A percentile compares a stretch with the other conserved stretches of the same genome.
Conservation (phyloP, 2,797 vertebrate species). For the Premnoplex brunnescens region DNA sequence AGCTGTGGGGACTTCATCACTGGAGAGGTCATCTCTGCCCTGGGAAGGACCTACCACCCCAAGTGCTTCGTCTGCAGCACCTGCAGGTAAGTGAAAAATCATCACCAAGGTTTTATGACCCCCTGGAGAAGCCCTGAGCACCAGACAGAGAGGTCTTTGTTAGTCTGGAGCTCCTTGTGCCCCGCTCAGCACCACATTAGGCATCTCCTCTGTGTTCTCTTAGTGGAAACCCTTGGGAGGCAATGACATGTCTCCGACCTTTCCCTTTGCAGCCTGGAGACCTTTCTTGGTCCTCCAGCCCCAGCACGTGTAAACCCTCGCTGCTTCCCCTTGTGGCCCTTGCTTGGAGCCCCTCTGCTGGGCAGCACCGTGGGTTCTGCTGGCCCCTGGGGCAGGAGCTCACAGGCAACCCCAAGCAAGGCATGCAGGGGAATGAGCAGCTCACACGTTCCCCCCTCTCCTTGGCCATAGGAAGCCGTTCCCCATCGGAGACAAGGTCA, state of each 20-base stretch:
- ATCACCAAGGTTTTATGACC: fast-evolving
- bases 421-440: fast-evolving
- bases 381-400: neutral
- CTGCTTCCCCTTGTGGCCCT: neutral
- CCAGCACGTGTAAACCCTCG: fast-evolving
- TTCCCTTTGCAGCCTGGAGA: neutral
- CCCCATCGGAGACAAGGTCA: constrained; percentile 97
- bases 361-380: fast-evolving
- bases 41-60: constrained; percentile 96
- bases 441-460: neutral
- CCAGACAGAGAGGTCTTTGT: fast-evolving
- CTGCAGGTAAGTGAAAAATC: constrained; percentile 84
- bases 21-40: constrained; percentile 95
- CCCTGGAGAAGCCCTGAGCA: neutral
- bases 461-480: constrained; percentile 88
- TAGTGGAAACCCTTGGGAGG: neutral
- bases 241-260: neutral
- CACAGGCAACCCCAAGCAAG: neutral
- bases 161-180: fast-evolving
- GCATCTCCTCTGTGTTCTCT: neutral
- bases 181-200: fast-evolving
- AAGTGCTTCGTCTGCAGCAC: constrained; percentile 97
- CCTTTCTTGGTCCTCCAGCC: neutral
- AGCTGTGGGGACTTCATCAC: constrained; percentile 96
- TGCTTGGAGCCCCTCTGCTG: neutral